These are phyloP conservation scores for Lasioglossum albipes DNA, from an alignment of 1,140 invertebrate genomes.

Conservation along the genomic window DNA sequence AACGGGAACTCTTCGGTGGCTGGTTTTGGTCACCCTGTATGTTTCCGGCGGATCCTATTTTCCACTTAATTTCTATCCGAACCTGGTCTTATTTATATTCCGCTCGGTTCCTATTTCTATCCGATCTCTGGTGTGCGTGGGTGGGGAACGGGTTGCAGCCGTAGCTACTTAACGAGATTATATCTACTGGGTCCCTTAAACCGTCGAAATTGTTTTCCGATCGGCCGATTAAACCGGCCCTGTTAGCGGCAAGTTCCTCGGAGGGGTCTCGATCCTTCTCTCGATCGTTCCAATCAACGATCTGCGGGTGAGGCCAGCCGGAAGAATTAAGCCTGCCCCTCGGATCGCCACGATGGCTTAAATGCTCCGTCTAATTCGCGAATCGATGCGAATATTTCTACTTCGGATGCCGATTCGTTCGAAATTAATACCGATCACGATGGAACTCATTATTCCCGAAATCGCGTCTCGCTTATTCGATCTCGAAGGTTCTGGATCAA, in stretches of 20 bases:
- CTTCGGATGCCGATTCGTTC: too few relatives aligned
- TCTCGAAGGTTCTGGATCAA: too few relatives aligned
- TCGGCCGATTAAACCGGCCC: constrained; percentile 10
- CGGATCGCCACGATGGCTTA: not conserved
- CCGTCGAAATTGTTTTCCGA: constrained; percentile 20
- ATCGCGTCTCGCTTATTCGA: too few relatives aligned
- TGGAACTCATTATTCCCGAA: too few relatives aligned
- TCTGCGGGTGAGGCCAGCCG: not conserved
- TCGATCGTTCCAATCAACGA: not conserved
- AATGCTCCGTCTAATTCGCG: too few relatives aligned
- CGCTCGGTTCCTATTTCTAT: not conserved
- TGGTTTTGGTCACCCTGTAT: not conserved
- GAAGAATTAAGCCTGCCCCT: constrained; percentile 2
- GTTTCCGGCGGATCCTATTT: constrained; percentile 3
- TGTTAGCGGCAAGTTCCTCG: not conserved
- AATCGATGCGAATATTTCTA: too few relatives aligned
- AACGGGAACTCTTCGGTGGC: too few relatives aligned
- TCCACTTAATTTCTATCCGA: constrained; percentile 14
- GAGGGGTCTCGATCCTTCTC: not conserved
- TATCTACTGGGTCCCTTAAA: constrained; percentile 16
- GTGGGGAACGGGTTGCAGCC: not conserved
- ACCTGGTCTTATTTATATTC: constrained; percentile 10
- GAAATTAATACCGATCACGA: too few relatives aligned
- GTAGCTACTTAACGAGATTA: constrained; percentile 21
- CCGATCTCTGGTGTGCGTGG: not conserved